Conservation (phyloP, 2,797 vertebrate species). For the Oreortyx pictus region DNA sequence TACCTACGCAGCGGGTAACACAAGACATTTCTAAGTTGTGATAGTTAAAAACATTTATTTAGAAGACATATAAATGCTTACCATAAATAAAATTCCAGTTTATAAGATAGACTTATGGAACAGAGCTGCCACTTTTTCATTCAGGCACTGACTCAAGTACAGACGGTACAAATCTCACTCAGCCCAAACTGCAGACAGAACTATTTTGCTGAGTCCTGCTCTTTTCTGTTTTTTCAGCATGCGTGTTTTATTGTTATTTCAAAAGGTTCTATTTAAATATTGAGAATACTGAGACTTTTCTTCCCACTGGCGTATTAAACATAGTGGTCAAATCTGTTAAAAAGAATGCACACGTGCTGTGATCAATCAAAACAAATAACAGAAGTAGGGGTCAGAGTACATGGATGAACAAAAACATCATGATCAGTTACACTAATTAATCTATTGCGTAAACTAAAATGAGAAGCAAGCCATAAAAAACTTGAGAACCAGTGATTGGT, state of each 20-base stretch:
- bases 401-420: background rate
- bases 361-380: background rate
- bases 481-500: background rate
- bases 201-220: background rate
- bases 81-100: background rate
- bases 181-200: background rate
- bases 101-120: background rate
- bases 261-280: background rate
- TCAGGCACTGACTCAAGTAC: background rate
- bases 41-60: background rate
- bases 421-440: background rate
- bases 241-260: background rate
- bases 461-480: background rate
- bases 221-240: background rate
- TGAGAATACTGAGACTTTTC: background rate
- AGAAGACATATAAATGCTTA: background rate
- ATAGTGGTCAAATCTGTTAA: background rate
- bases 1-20: background rate
- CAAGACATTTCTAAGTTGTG: background rate
- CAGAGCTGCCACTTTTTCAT: background rate
- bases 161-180: background rate
- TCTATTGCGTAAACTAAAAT: background rate
- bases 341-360: background rate
- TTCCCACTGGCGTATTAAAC: background rate
- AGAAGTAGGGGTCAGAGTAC: background rate